Percentiles rank a stretch among this genome's conserved stretches.
These are phyloP conservation scores for Clarias magur DNA, from an alignment of 2,113 vertebrate genomes.

Conservation along the genomic window DNA sequence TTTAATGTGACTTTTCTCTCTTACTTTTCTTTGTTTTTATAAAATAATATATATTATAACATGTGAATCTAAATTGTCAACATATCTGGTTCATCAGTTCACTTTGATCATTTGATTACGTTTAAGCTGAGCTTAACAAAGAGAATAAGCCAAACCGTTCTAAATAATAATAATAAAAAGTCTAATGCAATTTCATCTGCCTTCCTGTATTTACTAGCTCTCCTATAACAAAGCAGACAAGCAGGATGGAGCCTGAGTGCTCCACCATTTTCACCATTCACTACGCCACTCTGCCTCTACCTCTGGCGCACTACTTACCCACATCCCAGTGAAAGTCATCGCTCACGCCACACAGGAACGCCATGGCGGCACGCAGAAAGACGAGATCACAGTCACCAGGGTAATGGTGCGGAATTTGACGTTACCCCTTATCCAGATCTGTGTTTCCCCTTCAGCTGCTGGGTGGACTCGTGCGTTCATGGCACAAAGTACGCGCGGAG, in stretches of 20 bases:
- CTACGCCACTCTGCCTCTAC: neutral
- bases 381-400: neutral
- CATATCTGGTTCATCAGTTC: neutral
- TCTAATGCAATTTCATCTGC: slow-evolving; percentile 14
- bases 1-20: too few relatives aligned
- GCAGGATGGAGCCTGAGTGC: slow-evolving; percentile 8
- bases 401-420: neutral
- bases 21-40: too few relatives aligned
- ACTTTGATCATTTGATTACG: neutral
- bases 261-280: slow-evolving; percentile 28
- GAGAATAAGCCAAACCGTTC: neutral
- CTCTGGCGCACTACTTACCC: slow-evolving; percentile 43
- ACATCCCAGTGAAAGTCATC: slow-evolving; percentile 44
- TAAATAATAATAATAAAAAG: neutral
- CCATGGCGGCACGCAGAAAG: slow-evolving; percentile 34
- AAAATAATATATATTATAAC: neutral
- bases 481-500: neutral
- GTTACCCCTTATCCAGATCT: neutral
- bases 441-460: neutral
- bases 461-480: neutral
- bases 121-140: neutral
- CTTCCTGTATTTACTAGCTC: slow-evolving; percentile 25
- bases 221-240: slow-evolving; percentile 23
- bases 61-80: neutral
- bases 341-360: slow-evolving; percentile 51